These are phyloP conservation scores for Hydroisotoma schaefferi DNA, from an alignment of 2,888 invertebrate genomes.

Conservation along the genomic window DNA sequence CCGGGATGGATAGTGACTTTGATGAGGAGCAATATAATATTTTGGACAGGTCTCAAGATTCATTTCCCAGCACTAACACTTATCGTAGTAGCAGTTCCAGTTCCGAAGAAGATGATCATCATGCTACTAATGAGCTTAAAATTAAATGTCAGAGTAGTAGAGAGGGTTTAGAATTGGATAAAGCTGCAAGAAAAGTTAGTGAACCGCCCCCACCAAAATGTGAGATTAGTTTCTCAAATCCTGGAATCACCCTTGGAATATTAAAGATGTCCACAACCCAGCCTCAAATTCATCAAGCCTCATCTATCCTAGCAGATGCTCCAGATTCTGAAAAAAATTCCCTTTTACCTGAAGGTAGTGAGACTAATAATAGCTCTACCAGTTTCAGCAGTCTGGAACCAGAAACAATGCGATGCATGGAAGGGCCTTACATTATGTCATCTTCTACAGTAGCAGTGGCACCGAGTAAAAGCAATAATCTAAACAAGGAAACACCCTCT, in stretches of 20 bases:
- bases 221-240: not conserved
- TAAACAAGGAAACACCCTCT: too few relatives aligned
- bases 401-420: not conserved
- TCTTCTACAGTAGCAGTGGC: too few relatives aligned
- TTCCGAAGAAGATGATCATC: slow-evolving; percentile 21
- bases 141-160: not conserved
- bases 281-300: slow-evolving; percentile 13
- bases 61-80: slow-evolving; percentile 39
- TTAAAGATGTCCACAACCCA: slow-evolving; percentile 13
- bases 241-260: slow-evolving; percentile 8
- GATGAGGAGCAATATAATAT: slow-evolving; percentile 14
- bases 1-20: slow-evolving; percentile 7
- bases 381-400: not conserved
- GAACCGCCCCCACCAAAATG: not conserved
- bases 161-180: not conserved
- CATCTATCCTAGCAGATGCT: too few relatives aligned
- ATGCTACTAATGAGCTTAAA: not conserved
- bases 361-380: not conserved
- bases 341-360: too few relatives aligned
- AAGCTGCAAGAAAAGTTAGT: not conserved
- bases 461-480: too few relatives aligned
- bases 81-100: slow-evolving; percentile 42
- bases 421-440: not conserved
- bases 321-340: too few relatives aligned
- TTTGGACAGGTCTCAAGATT: slow-evolving; percentile 21